These are phyloP conservation scores for Hypocryptadius cinnamomeus DNA, from an alignment of 2,113 vertebrate genomes.

Conservation along the genomic window DNA sequence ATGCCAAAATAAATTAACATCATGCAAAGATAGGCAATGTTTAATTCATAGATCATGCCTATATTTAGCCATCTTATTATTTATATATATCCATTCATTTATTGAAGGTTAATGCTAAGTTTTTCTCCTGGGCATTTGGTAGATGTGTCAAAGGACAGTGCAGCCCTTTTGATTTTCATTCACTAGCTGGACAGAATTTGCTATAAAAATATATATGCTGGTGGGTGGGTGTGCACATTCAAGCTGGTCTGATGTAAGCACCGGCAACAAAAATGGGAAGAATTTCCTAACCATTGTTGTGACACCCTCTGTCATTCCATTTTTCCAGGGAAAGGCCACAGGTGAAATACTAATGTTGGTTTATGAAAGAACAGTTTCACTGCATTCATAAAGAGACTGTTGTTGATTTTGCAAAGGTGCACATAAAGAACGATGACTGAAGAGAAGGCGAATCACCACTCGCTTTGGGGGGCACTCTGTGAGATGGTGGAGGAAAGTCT, in stretches of 20 bases:
- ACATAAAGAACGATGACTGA: not conserved
- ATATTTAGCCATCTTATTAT: conserved; percentile 60
- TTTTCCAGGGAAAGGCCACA: not conserved
- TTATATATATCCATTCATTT: conserved; percentile 60
- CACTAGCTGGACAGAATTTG: not conserved
- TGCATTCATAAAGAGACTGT: not conserved
- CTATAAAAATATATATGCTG: not conserved
- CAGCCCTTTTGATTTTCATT: conserved; percentile 28
- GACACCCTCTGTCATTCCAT: not conserved
- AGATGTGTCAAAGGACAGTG: not conserved
- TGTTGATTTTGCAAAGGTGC: conserved; percentile 5
- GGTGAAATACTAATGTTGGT: not conserved
- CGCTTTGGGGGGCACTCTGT: not conserved
- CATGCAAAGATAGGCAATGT: conserved; percentile 58
- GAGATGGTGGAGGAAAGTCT: not conserved
- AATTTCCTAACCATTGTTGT: not conserved
- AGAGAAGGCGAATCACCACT: not conserved
- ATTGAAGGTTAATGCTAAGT: conserved; percentile 59
- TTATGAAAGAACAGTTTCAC: conserved; percentile 1
- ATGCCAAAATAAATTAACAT: conserved; percentile 61
- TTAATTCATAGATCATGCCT: conserved; percentile 63
- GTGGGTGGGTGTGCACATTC: not conserved
- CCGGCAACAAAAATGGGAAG: not conserved
- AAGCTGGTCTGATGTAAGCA: not conserved
- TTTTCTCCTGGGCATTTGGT: conserved; percentile 43